These are phyloP conservation scores for Pseudotriccus pelzelni DNA, from an alignment of 2,797 vertebrate genomes.

Conservation along the genomic window DNA sequence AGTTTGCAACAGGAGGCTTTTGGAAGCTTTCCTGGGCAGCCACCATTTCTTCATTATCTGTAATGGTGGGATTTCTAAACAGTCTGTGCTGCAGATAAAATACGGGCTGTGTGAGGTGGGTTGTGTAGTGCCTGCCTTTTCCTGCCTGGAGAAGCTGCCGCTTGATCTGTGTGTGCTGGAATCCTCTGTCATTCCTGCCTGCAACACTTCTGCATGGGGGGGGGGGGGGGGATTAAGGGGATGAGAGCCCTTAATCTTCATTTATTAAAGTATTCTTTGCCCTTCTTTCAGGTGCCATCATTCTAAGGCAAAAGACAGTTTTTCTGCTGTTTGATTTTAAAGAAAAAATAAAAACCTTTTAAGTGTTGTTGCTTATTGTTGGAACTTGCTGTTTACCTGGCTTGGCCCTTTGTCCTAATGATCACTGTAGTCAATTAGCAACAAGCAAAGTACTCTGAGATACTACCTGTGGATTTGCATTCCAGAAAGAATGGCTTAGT, in stretches of 20 bases:
- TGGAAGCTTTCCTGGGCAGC: neutral
- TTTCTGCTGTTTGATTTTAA: neutral
- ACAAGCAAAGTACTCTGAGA: neutral
- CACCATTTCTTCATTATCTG: neutral
- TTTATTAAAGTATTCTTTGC: neutral
- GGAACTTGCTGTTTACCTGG: neutral
- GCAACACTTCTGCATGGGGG: neutral
- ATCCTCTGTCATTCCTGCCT: neutral
- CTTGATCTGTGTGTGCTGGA: neutral
- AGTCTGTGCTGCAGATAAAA: neutral
- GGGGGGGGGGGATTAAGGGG: no score
- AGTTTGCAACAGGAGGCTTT: neutral
- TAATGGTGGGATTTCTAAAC: neutral
- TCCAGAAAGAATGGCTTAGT: neutral
- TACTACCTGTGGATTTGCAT: neutral
- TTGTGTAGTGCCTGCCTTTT: neutral
- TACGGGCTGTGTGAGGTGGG: neutral
- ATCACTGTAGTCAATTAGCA: neutral
- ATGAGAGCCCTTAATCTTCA: neutral
- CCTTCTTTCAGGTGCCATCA: neutral
- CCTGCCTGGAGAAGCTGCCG: neutral
- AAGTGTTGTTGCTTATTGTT: neutral
- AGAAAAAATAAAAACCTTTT: neutral
- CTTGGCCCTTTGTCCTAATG: neutral
- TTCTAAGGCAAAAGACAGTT: neutral